Evolutionary conservation across 2,113 vertebrate species (phyloP).

Genomic region (Oncorhynchus kisutch): DNA sequence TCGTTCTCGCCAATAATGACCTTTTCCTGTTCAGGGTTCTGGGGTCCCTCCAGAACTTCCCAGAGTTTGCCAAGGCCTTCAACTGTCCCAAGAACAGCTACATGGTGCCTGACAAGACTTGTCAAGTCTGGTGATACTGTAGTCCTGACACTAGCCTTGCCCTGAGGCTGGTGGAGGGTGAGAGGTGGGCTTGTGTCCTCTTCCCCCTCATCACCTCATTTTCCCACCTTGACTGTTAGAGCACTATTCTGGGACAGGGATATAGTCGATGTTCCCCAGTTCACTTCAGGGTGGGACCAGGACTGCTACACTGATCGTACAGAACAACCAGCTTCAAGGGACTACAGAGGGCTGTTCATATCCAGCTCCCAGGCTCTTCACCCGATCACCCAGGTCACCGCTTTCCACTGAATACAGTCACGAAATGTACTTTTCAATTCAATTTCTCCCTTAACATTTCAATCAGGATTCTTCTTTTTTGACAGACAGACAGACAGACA

Average conservation of each 20-base stretch:
- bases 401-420: slow-evolving; percentile 53
- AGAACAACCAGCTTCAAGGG: slow-evolving; percentile 52
- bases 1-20: background rate
- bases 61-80: slow-evolving; percentile 90
- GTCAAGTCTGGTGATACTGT: slow-evolving; percentile 86
- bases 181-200: background rate
- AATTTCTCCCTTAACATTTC: background rate
- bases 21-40: slow-evolving; percentile 80
- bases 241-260: slow-evolving; percentile 30
- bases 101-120: slow-evolving; percentile 86
- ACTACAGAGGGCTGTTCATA: slow-evolving; percentile 33
- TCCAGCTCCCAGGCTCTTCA: slow-evolving; percentile 46
- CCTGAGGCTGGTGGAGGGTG: slow-evolving; percentile 7
- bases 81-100: slow-evolving; percentile 76
- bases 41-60: slow-evolving; percentile 91
- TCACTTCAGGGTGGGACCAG: slow-evolving; percentile 52
- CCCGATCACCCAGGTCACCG: slow-evolving; percentile 46
- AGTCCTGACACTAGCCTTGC: slow-evolving; percentile 18
- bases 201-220: slow-evolving; percentile 7
- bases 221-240: slow-evolving; percentile 47
- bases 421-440: slow-evolving; percentile 12
- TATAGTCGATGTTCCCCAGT: slow-evolving; percentile 36
- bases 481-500: background rate
- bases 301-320: slow-evolving; percentile 52
- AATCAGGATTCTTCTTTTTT: slow-evolving; percentile 1